Conservation (phyloP, 2,888 invertebrate genomes). For the Aleiodes alternator region DNA sequence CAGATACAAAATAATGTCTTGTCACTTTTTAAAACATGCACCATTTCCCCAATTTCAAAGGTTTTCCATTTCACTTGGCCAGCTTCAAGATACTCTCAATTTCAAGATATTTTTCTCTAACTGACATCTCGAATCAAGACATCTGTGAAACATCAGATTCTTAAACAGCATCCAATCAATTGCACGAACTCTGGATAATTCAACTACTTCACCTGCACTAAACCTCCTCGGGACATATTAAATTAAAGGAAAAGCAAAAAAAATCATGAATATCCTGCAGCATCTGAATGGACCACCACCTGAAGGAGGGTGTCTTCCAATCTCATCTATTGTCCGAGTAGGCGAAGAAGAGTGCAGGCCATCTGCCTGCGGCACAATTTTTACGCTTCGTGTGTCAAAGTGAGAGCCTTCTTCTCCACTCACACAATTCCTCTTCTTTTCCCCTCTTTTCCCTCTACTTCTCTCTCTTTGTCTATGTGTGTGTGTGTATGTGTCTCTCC, state of each 20-base stretch:
- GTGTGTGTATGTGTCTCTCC: background rate
- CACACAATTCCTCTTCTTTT: slow-evolving; percentile 10
- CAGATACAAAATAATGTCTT: too few relatives aligned
- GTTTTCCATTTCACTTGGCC: too few relatives aligned
- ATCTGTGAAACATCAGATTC: too few relatives aligned
- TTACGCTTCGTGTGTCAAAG: slow-evolving; percentile 64
- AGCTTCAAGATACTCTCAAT: background rate
- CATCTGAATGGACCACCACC: slow-evolving; percentile 22
- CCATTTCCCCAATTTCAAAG: too few relatives aligned
- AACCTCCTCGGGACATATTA: background rate
- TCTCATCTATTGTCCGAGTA: slow-evolving; percentile 43
- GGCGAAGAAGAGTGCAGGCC: slow-evolving; percentile 23
- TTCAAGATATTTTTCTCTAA: too few relatives aligned
- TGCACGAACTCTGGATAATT: background rate
- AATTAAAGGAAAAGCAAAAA: slow-evolving; percentile 1
- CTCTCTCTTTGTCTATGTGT: background rate
- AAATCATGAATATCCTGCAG: background rate
- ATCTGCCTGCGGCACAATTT: slow-evolving; percentile 56
- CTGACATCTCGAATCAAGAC: too few relatives aligned
- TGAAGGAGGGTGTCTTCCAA: slow-evolving; percentile 13
- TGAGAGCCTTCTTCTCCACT: slow-evolving; percentile 45
- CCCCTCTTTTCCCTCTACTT: slow-evolving; percentile 27
- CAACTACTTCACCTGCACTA: background rate
- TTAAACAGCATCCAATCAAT: too few relatives aligned
- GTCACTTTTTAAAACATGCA: too few relatives aligned